These are phyloP conservation scores for Vultur gryphus DNA, from an alignment of 2,797 vertebrate species.

Conservation along the genomic window DNA sequence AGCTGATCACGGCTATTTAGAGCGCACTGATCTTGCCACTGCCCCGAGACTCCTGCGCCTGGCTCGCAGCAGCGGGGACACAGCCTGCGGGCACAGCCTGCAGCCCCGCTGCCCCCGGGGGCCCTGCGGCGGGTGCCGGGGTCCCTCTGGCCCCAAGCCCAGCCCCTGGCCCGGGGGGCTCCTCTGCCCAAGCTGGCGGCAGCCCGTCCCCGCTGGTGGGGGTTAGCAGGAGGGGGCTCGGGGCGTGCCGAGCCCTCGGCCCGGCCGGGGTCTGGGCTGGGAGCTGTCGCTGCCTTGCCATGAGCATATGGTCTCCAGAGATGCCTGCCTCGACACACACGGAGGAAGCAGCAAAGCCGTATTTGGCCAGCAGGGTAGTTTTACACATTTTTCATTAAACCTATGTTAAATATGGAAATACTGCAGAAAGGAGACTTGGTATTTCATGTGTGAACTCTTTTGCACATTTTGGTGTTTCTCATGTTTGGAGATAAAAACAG, in stretches of 20 bases:
- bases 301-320: not conserved
- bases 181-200: fast-evolving
- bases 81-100: not conserved
- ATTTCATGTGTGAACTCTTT: not conserved
- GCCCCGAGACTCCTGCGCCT: not conserved
- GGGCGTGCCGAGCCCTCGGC: not conserved
- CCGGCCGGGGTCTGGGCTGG: not conserved
- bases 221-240: not conserved
- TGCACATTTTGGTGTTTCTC: not conserved
- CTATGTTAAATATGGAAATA: not conserved
- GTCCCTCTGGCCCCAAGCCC: not conserved
- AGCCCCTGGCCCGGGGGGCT: fast-evolving
- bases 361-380: not conserved
- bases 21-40: not conserved
- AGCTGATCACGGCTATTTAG: not conserved
- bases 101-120: not conserved
- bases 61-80: not conserved
- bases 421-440: not conserved
- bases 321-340: fast-evolving
- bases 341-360: not conserved
- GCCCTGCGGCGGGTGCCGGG: fast-evolving
- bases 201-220: fast-evolving
- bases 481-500: not conserved
- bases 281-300: not conserved
- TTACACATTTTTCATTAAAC: not conserved